Conservation (phyloP, 2,797 vertebrate species). For the Stomatorhinus walkeri region DNA sequence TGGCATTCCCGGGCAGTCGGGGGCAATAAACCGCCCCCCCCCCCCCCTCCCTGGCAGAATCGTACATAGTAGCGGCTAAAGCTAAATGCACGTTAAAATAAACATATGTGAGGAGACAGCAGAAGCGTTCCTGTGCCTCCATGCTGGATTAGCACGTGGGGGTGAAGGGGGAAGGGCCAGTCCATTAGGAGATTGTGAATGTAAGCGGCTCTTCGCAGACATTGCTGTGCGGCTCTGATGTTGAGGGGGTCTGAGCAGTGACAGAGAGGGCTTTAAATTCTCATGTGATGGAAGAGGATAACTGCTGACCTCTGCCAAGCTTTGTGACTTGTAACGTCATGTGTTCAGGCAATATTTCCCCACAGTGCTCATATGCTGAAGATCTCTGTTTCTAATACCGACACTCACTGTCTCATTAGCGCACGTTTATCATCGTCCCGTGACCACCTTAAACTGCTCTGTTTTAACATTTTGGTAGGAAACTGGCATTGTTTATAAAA, state of each 20-base stretch:
- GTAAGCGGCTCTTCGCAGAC: not conserved
- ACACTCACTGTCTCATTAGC: not conserved
- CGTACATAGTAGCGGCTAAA: not conserved
- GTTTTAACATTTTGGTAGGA: not conserved
- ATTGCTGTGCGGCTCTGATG: not conserved
- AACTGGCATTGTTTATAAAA: not conserved
- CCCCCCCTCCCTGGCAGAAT: not conserved
- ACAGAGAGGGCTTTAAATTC: not conserved
- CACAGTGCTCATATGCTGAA: not conserved
- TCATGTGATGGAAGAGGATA: conserved; percentile 25
- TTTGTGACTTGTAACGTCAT: not conserved
- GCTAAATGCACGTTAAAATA: not conserved
- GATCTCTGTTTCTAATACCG: not conserved
- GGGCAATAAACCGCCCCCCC: conserved; percentile 27
- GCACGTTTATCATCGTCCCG: not conserved
- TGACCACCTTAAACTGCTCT: not conserved
- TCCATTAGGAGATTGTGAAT: not conserved
- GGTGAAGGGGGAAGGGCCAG: not conserved
- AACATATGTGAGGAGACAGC: not conserved
- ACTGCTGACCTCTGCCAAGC: conserved; percentile 22
- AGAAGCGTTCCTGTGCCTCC: not conserved
- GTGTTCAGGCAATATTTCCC: not conserved
- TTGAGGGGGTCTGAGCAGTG: not conserved
- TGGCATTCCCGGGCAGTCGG: conserved; percentile 59
- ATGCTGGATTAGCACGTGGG: not conserved